phyloP scores from a whole-genome alignment of 2,113 vertebrate genomes.

The Sterna hirundo region DNA sequence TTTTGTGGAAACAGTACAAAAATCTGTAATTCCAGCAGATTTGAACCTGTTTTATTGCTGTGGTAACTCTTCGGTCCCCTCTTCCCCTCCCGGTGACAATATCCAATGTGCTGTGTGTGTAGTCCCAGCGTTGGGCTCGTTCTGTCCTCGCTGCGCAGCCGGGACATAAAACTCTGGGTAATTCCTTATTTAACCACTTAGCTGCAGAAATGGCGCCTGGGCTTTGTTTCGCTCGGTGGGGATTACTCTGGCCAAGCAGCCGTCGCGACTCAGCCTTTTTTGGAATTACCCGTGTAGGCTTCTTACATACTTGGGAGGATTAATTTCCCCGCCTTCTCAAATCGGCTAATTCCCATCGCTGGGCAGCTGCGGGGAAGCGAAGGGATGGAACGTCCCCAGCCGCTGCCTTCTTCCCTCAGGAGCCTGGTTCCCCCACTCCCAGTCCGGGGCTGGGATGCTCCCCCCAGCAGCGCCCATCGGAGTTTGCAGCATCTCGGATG shows the following conservation, averaged over 20 bases:
- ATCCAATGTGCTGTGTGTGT: background rate
- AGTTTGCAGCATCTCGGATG: background rate
- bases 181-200: slow-evolving; percentile 18
- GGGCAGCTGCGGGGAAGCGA: background rate
- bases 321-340: background rate
- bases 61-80: background rate
- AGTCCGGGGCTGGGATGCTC: background rate
- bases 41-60: background rate
- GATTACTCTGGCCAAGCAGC: background rate
- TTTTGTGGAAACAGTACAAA: background rate
- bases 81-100: background rate
- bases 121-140: fast-evolving
- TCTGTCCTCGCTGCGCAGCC: background rate
- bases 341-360: background rate
- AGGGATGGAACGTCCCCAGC: background rate
- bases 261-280: background rate
- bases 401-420: fast-evolving
- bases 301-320: background rate
- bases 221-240: background rate
- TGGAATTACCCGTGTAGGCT: background rate
- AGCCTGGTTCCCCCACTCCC: background rate
- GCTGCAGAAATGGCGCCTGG: background rate
- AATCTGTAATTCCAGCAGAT: background rate
- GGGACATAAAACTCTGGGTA: background rate
- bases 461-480: fast-evolving